A percentile compares a stretch with the other conserved stretches of the same genome.
These are phyloP conservation scores for Pelodiscus sinensis DNA, from an alignment of 2,113 vertebrate species.

Conservation along the genomic window DNA sequence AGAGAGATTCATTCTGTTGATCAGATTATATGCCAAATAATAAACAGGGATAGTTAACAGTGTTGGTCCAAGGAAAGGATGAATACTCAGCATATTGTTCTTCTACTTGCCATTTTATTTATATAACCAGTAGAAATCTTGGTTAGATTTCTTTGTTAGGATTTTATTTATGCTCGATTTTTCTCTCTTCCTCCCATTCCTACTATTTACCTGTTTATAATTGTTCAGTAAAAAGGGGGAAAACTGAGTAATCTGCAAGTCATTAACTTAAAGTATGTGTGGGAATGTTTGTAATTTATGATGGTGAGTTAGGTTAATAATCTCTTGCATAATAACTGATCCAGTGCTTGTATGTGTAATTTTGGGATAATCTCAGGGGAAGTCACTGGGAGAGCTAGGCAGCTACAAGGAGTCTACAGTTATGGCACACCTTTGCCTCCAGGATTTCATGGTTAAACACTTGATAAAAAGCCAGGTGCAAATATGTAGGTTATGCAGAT, in stretches of 20 bases:
- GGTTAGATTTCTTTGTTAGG: not conserved
- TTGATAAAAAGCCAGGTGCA: too few species aligned
- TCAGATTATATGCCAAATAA: slow-evolving; percentile 20
- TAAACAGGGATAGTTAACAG: not conserved
- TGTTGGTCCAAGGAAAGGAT: slow-evolving; percentile 1
- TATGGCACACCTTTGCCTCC: too few species aligned
- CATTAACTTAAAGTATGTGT: too few species aligned
- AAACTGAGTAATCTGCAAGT: not conserved
- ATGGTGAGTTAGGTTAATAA: not conserved
- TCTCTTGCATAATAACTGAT: not conserved
- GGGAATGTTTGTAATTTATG: not conserved
- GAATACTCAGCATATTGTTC: not conserved
- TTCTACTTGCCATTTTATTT: not conserved
- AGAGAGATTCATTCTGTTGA: not conserved
- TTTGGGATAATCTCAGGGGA: too few species aligned
- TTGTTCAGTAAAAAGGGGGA: not conserved
- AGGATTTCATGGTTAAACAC: too few species aligned
- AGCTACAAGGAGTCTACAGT: too few species aligned
- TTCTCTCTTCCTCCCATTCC: not conserved
- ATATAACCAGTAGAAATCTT: not conserved
- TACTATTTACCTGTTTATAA: not conserved
- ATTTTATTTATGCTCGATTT: not conserved
- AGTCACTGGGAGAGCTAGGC: too few species aligned
- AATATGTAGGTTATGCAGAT: too few species aligned
- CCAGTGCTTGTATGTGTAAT: not conserved